Evolutionary conservation across 2,113 vertebrate species (phyloP).

Genomic region (Callithrix jacchus): DNA sequence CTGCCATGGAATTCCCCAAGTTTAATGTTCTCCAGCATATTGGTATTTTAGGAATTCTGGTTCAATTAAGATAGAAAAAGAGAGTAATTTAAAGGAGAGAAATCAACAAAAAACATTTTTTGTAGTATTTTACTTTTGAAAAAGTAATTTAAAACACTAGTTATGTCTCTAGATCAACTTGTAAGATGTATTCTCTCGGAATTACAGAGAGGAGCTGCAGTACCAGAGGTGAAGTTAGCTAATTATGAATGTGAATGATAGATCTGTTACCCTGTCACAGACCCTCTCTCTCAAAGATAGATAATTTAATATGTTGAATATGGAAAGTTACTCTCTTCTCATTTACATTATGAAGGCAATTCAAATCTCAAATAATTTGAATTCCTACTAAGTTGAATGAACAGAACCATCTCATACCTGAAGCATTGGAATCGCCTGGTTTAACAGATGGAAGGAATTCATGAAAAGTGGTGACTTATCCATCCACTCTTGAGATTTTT

Average conservation of each 20-base stretch:
- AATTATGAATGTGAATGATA: not conserved
- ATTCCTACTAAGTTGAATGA: not conserved
- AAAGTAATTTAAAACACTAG: not conserved
- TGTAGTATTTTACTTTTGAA: not conserved
- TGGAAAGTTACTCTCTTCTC: not conserved
- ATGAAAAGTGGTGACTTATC: conserved; percentile 87
- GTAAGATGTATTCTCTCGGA: not conserved
- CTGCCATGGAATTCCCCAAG: not conserved
- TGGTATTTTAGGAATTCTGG: not conserved
- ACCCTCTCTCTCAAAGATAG: not conserved
- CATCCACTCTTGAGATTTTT: conserved; percentile 91
- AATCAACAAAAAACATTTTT: not conserved
- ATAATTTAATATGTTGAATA: conserved; percentile 22
- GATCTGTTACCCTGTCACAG: not conserved
- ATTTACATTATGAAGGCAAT: not conserved
- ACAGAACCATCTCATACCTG: conserved; percentile 84
- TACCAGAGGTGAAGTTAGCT: not conserved
- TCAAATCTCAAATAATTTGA: conserved; percentile 35
- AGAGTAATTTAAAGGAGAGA: not conserved
- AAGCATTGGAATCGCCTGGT: conserved; percentile 90
- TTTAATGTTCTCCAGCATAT: not conserved
- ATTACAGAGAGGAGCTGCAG: not conserved
- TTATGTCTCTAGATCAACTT: not conserved
- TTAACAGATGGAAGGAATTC: conserved; percentile 86
- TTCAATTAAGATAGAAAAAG: not conserved